Percentiles rank a stretch among this genome's conserved stretches.
These are phyloP conservation scores for Philereme transversata DNA, from an alignment of 2,888 invertebrate genomes.

Conservation along the genomic window DNA sequence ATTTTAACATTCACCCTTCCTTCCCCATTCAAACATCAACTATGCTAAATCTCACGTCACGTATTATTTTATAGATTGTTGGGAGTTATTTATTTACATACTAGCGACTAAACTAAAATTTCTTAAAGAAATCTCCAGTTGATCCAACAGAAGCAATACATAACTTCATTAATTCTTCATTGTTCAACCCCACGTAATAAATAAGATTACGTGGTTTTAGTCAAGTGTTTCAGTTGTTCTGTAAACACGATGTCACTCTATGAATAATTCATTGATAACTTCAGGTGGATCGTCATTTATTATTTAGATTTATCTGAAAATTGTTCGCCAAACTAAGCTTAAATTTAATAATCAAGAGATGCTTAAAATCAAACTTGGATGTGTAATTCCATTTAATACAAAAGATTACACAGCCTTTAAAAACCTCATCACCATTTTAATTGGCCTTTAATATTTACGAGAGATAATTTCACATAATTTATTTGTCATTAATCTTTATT, in stretches of 20 bases:
- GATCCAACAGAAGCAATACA: slow-evolving; percentile 19
- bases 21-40: too few species aligned
- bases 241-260: slow-evolving; percentile 9
- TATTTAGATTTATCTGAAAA: slow-evolving; percentile 16
- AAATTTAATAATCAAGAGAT: too few species aligned
- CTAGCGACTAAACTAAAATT: background rate
- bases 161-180: slow-evolving; percentile 33
- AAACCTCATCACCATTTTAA: too few species aligned
- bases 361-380: too few species aligned
- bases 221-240: slow-evolving; percentile 15
- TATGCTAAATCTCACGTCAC: too few species aligned
- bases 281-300: slow-evolving; percentile 16
- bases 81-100: background rate
- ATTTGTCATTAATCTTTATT: too few species aligned
- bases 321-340: background rate
- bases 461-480: too few species aligned
- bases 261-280: slow-evolving; percentile 20
- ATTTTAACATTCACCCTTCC: too few species aligned
- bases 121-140: slow-evolving; percentile 3
- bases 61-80: too few species aligned
- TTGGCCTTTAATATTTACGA: too few species aligned
- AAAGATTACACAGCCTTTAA: too few species aligned
- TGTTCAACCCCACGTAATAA: slow-evolving; percentile 43
- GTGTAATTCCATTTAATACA: too few species aligned
- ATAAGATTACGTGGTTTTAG: slow-evolving; percentile 33